Evolutionary conservation across 1,140 invertebrate species (phyloP).

Genomic region (Ladona fulva): DNA sequence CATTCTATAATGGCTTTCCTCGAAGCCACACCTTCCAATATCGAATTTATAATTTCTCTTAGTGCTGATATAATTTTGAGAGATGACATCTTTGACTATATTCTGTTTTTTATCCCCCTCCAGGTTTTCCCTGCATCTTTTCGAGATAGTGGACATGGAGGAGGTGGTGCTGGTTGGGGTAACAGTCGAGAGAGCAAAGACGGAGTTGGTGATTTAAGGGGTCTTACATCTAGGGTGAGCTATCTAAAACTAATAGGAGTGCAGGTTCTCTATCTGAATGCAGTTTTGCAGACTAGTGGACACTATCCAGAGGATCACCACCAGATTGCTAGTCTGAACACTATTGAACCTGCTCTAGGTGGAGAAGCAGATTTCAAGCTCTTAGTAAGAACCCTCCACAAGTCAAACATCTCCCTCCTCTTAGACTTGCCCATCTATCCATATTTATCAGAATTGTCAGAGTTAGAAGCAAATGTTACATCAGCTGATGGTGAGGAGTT

Average conservation of each 20-base stretch:
- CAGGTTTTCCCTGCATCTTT: background rate
- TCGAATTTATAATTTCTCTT: too few relatives aligned
- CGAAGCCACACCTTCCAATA: too few relatives aligned
- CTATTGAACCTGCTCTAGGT: constrained; percentile 54
- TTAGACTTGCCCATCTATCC: constrained; percentile 64
- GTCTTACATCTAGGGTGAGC: constrained; percentile 52
- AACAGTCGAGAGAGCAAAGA: constrained; percentile 35
- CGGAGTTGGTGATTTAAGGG: constrained; percentile 63
- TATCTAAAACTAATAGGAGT: constrained; percentile 59
- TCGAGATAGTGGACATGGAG: background rate
- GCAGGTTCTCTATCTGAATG: constrained; percentile 58
- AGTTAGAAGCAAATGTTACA: background rate
- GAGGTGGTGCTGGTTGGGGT: background rate
- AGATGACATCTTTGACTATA: too few relatives aligned
- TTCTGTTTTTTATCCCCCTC: background rate
- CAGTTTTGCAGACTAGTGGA: constrained; percentile 53
- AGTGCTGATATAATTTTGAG: too few relatives aligned
- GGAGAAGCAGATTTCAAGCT: constrained; percentile 50
- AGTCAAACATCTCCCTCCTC: constrained; percentile 57
- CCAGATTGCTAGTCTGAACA: constrained; percentile 49
- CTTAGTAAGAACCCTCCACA: constrained; percentile 49
- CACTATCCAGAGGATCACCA: constrained; percentile 60
- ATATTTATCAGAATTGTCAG: constrained; percentile 37
- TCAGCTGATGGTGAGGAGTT: background rate
- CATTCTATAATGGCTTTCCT: too few relatives aligned